These are phyloP conservation scores for Apaloderma vittatum DNA, from an alignment of 2,113 vertebrate genomes.

Conservation along the genomic window DNA sequence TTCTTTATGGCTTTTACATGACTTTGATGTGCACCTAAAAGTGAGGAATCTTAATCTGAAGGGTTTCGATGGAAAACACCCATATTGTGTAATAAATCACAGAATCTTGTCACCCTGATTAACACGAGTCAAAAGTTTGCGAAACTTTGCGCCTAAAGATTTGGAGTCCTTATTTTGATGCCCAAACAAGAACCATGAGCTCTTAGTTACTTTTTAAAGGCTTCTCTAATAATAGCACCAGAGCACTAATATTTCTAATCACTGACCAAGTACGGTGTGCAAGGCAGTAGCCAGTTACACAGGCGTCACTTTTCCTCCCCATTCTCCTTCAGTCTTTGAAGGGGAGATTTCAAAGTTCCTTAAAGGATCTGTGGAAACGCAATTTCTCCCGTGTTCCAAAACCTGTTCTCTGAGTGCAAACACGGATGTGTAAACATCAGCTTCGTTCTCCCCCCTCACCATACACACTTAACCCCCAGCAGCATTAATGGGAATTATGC, in stretches of 20 bases:
- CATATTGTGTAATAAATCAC: conserved; percentile 3
- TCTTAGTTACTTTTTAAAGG: neutral
- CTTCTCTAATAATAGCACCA: neutral
- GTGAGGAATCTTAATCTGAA: conserved; percentile 60
- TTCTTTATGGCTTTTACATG: conserved; percentile 43
- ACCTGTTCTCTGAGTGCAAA: neutral
- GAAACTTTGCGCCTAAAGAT: neutral
- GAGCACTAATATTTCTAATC: neutral
- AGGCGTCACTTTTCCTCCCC: neutral
- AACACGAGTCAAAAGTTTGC: neutral
- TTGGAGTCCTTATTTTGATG: neutral
- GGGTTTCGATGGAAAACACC: conserved; percentile 12
- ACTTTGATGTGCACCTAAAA: conserved; percentile 72
- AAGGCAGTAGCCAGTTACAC: neutral
- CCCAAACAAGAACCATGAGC: neutral
- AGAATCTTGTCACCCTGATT: conserved; percentile 9
- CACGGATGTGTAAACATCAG: conserved; percentile 14
- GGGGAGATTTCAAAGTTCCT: neutral
- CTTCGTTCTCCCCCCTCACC: neutral
- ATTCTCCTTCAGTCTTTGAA: neutral
- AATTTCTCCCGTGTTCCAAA: neutral
- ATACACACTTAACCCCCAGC: conserved; percentile 32
- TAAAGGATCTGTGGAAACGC: neutral
- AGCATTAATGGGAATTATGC: conserved; percentile 73
- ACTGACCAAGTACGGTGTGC: neutral